These are phyloP conservation scores for Ennomos fuscantarius DNA, from an alignment of 2,888 invertebrate genomes.

Conservation along the genomic window DNA sequence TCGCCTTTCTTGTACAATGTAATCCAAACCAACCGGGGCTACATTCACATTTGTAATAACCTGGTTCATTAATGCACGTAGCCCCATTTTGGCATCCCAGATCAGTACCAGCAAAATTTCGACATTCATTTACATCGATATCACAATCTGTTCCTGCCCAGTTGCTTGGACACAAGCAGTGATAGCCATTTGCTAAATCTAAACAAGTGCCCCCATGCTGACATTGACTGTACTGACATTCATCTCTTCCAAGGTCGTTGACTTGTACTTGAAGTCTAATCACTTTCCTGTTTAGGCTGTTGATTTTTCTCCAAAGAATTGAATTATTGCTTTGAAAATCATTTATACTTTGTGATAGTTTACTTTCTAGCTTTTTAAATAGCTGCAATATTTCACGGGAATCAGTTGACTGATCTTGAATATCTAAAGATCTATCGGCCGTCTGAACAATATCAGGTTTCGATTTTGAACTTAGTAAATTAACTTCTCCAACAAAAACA, in stretches of 20 bases:
- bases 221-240: slow-evolving; percentile 91
- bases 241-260: slow-evolving; percentile 79
- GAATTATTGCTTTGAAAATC: slow-evolving; percentile 55
- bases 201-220: slow-evolving; percentile 93
- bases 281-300: slow-evolving; percentile 69
- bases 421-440: slow-evolving; percentile 36
- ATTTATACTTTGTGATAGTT: slow-evolving; percentile 39
- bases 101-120: slow-evolving; percentile 91
- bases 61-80: slow-evolving; percentile 91
- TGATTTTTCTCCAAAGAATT: slow-evolving; percentile 56
- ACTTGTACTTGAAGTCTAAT: slow-evolving; percentile 71
- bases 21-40: slow-evolving; percentile 91
- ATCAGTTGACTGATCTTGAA: slow-evolving; percentile 46
- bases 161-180: slow-evolving; percentile 89
- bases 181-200: slow-evolving; percentile 88
- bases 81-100: slow-evolving; percentile 97
- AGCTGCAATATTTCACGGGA: slow-evolving; percentile 55
- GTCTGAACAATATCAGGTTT: slow-evolving; percentile 38
- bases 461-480: slow-evolving; percentile 82
- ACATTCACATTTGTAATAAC: slow-evolving; percentile 93
- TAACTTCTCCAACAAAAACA: slow-evolving; percentile 89
- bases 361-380: slow-evolving; percentile 61
- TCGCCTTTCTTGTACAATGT: slow-evolving; percentile 91
- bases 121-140: slow-evolving; percentile 95
- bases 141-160: slow-evolving; percentile 91